phyloP scores from a whole-genome alignment of 2,888 invertebrate species.

The Caenorhabditis zanzibari region DNA sequence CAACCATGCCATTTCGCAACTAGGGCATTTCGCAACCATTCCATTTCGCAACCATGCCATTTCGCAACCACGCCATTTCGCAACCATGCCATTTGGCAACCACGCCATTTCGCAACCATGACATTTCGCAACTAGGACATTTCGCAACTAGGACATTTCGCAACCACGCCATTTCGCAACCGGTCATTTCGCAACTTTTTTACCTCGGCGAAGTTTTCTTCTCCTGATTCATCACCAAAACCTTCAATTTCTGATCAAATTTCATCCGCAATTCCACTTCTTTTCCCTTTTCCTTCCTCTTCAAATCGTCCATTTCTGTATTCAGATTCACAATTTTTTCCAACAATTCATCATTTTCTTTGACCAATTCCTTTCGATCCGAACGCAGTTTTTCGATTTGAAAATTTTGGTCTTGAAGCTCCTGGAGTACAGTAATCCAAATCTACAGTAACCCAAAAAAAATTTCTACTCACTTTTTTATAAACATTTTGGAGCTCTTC shows the following conservation, averaged over 20 bases:
- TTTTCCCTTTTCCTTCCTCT: slow-evolving; percentile 54
- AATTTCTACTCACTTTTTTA: slow-evolving; percentile 33
- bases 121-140: too few species aligned
- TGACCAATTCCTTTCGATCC: slow-evolving; percentile 50
- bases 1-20: too few species aligned
- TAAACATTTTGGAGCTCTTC: slow-evolving; percentile 62
- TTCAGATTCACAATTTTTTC: slow-evolving; percentile 42
- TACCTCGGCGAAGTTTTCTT: slow-evolving; percentile 47
- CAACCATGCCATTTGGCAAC: too few species aligned
- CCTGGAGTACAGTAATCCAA: slow-evolving; percentile 26
- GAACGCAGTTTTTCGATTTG: slow-evolving; percentile 57
- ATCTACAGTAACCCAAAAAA: too few species aligned
- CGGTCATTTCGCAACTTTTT: background rate
- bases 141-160: too few species aligned
- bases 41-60: too few species aligned
- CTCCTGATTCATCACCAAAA: slow-evolving; percentile 37
- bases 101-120: too few species aligned
- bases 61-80: too few species aligned
- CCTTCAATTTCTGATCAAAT: slow-evolving; percentile 53
- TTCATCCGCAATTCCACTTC: slow-evolving; percentile 43
- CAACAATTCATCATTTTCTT: slow-evolving; percentile 59
- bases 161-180: too few species aligned
- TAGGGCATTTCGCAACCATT: too few species aligned
- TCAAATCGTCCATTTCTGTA: slow-evolving; percentile 43
- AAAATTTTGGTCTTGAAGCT: slow-evolving; percentile 50